Conservation (phyloP, 2,113 vertebrate species). For the Lontra canadensis region DNA sequence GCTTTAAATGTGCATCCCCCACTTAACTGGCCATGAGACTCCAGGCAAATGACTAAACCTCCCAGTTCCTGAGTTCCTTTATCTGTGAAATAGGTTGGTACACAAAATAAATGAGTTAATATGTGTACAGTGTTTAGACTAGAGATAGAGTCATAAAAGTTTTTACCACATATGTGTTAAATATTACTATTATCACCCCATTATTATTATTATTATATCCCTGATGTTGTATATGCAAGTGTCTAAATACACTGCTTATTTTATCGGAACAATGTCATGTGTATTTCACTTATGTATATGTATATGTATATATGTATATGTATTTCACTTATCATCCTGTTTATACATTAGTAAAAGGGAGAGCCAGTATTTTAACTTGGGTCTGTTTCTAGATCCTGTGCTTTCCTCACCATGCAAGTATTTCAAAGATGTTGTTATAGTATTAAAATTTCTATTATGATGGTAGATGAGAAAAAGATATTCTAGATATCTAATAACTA, state of each 20-base stretch:
- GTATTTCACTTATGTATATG: background rate
- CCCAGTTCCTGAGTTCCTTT: background rate
- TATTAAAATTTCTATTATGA: background rate
- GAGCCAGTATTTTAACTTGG: background rate
- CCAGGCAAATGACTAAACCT: background rate
- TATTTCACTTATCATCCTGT: background rate
- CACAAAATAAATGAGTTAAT: background rate
- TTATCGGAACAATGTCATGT: background rate
- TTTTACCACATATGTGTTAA: background rate
- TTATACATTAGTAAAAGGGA: background rate
- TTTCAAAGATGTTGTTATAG: background rate
- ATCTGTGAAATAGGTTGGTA: background rate
- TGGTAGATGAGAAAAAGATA: background rate
- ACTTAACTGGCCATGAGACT: background rate
- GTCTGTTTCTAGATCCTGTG: background rate
- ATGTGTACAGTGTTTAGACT: background rate
- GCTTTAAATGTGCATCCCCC: background rate
- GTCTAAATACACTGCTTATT: background rate
- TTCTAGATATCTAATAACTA: background rate
- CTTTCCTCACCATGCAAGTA: background rate
- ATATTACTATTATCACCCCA: background rate
- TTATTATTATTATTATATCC: background rate
- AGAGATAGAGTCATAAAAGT: background rate
- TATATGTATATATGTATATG: background rate
- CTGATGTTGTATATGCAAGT: background rate